Evolutionary conservation across 2,888 invertebrate genomes (phyloP).

Genomic region (Spatulosminthurus flaviceps): DNA sequence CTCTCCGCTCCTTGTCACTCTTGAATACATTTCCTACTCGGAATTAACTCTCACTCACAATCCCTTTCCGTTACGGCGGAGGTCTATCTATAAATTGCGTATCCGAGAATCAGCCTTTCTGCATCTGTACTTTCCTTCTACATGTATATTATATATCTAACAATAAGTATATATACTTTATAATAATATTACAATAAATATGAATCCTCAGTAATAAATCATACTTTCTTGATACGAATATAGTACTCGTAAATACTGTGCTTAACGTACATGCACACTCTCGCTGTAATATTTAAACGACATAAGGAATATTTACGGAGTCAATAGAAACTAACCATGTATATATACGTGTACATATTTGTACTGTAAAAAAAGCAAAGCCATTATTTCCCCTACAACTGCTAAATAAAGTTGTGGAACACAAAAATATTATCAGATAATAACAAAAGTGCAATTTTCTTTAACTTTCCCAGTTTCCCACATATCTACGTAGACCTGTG

Average conservation of each 20-base stretch:
- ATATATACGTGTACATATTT: too few relatives aligned
- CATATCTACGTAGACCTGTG: background rate
- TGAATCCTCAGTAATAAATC: background rate
- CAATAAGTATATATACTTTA: too few relatives aligned
- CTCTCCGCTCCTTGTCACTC: background rate
- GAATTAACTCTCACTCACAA: background rate
- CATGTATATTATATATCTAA: too few relatives aligned
- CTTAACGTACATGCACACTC: too few relatives aligned
- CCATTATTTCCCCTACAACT: background rate
- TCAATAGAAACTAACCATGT: too few relatives aligned
- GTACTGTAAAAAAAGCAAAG: too few relatives aligned
- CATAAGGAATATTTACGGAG: too few relatives aligned
- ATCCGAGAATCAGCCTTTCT: background rate
- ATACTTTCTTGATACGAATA: background rate
- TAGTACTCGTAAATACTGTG: too few relatives aligned
- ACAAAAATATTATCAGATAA: background rate
- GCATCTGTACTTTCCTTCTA: background rate
- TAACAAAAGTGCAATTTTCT: background rate
- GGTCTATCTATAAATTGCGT: background rate
- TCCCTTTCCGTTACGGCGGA: background rate
- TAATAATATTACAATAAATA: too few relatives aligned
- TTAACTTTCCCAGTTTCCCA: background rate
- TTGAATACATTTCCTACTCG: constrained; percentile 1
- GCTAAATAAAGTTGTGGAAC: too few relatives aligned
- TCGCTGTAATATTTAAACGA: too few relatives aligned